phyloP scores from a whole-genome alignment of 2,888 invertebrate genomes.

The Plutella xylostella region DNA sequence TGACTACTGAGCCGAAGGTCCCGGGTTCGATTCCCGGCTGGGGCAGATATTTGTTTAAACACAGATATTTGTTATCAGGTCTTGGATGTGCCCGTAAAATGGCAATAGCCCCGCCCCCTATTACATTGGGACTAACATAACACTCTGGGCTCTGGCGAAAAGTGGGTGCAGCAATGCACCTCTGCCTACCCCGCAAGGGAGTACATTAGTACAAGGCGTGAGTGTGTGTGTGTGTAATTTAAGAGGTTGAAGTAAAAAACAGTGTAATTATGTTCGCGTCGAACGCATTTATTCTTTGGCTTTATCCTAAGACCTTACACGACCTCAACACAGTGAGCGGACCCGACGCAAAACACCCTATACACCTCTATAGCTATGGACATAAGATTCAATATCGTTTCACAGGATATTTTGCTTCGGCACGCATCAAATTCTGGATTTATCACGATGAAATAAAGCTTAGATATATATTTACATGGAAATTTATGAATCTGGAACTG shows the following conservation, averaged over 20 bases:
- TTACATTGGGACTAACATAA: no score
- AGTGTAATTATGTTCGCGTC: constrained; percentile 22
- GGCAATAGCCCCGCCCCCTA: no score
- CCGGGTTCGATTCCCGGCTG: no score
- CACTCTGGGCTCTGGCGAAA: no score
- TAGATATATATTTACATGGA: neutral
- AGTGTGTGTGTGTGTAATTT: no score
- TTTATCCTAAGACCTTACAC: constrained; percentile 30
- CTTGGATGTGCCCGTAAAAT: no score
- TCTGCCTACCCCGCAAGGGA: no score
- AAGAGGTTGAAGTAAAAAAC: neutral
- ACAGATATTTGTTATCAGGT: no score
- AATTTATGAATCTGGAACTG: neutral
- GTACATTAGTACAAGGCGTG: no score
- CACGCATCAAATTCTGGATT: neutral
- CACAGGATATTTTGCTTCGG: neutral
- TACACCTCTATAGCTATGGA: neutral
- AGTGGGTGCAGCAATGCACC: no score
- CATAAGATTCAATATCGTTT: neutral
- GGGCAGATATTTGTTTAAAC: no score
- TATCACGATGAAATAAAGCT: neutral
- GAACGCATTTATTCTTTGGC: constrained; percentile 52
- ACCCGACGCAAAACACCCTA: constrained; percentile 12
- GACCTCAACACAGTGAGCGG: constrained; percentile 15
- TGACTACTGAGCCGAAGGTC: no score